Evolutionary conservation across 2,797 vertebrate species (phyloP).

Genomic region (Spea hammondii): DNA sequence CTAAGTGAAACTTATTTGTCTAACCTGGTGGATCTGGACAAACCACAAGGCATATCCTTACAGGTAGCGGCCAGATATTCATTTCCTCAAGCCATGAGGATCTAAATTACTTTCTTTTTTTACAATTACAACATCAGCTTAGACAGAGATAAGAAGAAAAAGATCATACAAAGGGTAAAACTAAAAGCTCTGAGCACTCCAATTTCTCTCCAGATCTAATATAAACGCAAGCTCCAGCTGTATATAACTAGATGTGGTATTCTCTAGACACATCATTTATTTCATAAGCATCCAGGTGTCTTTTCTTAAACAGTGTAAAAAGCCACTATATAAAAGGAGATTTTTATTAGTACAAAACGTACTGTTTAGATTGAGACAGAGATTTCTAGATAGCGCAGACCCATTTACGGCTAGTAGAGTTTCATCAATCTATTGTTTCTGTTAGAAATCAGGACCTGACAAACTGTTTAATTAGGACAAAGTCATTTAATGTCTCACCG

Average conservation of each 20-base stretch:
- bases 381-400: not conserved
- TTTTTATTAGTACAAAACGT: constrained; percentile 16
- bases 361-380: constrained; percentile 5
- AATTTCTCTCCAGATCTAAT: not conserved
- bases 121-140: constrained; percentile 7
- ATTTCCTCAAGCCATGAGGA: constrained; percentile 14
- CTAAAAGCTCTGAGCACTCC: not conserved
- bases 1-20: no score
- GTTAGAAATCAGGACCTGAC: not conserved
- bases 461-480: not conserved
- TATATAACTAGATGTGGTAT: constrained; percentile 1
- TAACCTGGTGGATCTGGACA: no score
- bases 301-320: constrained; percentile 27
- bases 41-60: not conserved
- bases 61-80: not conserved
- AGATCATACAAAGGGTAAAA: not conserved
- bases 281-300: not conserved
- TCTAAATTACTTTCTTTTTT: constrained; percentile 30
- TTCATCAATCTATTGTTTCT: not conserved
- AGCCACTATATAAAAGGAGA: constrained; percentile 18
- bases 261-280: constrained; percentile 5
- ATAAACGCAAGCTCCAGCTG: not conserved
- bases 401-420: not conserved
- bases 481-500: not conserved
- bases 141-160: constrained; percentile 5